A percentile compares a stretch with the other conserved stretches of the same genome.
phyloP scores from a whole-genome alignment of 2,888 invertebrate genomes.

The Sinhomidia bicolor region DNA sequence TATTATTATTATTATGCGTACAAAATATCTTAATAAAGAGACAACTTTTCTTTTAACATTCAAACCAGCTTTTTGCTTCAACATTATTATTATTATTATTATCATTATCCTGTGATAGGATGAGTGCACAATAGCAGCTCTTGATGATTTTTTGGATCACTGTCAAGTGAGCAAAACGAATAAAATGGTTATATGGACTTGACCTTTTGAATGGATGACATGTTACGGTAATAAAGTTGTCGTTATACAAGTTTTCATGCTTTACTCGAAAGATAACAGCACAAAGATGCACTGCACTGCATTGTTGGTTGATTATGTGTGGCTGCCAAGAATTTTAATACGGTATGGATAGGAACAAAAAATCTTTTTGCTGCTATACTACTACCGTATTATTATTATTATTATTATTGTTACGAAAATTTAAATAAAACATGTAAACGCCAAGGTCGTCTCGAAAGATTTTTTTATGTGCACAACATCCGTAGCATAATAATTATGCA shows the following conservation, averaged over 20 bases:
- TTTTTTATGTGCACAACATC: not conserved
- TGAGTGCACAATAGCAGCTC: not conserved
- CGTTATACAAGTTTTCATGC: constrained; percentile 13
- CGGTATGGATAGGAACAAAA: too few relatives aligned
- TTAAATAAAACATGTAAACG: not conserved
- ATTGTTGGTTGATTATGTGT: too few relatives aligned
- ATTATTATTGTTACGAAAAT: not conserved
- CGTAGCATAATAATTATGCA: constrained; percentile 56
- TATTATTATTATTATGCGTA: not conserved
- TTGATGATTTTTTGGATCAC: constrained; percentile 43
- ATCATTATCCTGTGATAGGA: not conserved
- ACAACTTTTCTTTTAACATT: constrained; percentile 21
- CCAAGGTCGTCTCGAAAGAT: constrained; percentile 64
- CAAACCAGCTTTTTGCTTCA: constrained; percentile 42
- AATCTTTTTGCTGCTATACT: too few relatives aligned
- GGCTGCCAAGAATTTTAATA: too few relatives aligned
- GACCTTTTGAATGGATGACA: constrained; percentile 48
- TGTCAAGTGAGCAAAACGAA: constrained; percentile 19
- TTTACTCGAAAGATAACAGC: not conserved
- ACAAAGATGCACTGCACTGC: not conserved
- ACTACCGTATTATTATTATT: not conserved
- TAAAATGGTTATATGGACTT: not conserved
- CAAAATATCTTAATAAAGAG: not conserved
- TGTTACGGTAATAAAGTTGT: constrained; percentile 50
- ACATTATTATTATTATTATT: not conserved